Percentiles rank a stretch among this genome's conserved stretches.
Conservation (phyloP, 2,888 invertebrate species). For the Nemoura dubitans region DNA sequence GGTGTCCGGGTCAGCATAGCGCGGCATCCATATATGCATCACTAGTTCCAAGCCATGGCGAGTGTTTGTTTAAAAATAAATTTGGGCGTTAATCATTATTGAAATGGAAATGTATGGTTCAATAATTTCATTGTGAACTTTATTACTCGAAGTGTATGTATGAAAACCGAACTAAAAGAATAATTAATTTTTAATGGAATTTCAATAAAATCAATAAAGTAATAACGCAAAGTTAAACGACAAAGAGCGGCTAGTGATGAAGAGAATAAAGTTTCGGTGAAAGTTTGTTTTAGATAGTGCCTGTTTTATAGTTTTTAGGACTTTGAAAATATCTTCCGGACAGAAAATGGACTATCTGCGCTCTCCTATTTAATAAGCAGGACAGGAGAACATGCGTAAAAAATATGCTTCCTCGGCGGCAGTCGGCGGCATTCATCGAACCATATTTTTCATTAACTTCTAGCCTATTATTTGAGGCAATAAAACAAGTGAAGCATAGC, state of each 20-base stretch:
- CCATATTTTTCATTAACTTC: not conserved
- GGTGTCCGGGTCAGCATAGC: not conserved
- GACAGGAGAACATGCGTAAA: too few relatives aligned
- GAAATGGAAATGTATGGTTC: conserved; percentile 32
- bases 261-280: not conserved
- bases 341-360: too few relatives aligned
- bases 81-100: conserved; percentile 30
- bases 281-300: not conserved
- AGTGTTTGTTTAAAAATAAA: conserved; percentile 33
- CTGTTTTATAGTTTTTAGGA: not conserved
- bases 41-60: conserved; percentile 16
- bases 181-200: conserved; percentile 7
- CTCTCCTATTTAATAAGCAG: too few relatives aligned
- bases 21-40: not conserved
- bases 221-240: not conserved
- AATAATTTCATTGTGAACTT: conserved; percentile 24
- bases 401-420: too few relatives aligned
- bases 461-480: not conserved
- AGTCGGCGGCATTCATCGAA: not conserved
- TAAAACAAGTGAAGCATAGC: not conserved
- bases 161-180: not conserved
- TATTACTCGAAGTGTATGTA: conserved; percentile 18
- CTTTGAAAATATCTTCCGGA: not conserved
- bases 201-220: conserved; percentile 7
- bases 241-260: not conserved